Base-by-base conservation (phyloP, 2,888 invertebrate genomes). In the Ormyrus labotus region DNA sequence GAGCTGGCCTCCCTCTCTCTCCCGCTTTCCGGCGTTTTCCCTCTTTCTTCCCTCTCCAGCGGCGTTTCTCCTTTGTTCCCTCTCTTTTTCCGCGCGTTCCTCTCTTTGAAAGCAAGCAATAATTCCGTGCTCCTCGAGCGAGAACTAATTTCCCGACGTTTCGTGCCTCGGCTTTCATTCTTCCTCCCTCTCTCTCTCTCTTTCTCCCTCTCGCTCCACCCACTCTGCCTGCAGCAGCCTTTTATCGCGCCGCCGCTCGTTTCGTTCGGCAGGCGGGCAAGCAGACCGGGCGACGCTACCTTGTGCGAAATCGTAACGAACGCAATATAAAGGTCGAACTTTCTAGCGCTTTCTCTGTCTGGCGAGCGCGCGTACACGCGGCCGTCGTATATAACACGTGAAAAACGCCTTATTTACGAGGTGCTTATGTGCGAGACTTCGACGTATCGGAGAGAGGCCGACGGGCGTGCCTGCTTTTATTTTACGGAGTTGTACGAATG, bases 131-230 rank as follows among this genome's bases (percentile, higher is more conserved):
- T 85, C 83, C 83, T 85, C 84, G 84, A 84, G 82, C 84, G 83
- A 85, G 86, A 88, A 87, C 85, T 88, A 88, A 88, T 88, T 88
- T 87, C 85, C 84, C 57, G 76, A n/a, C 70, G 60, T 80, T 80
- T 76, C 64, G 48, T 79, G 57, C 51, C 71, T 63, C 75, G 68
- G 73, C 48, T 69, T 72, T 79, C 71, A 48, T 47, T 72, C 55
- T 58, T 64, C 70, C 65, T 58, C 71, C 47, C 74, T 58, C 61
- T n/a, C 8, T 34, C 34, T 19, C 1, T 74, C 9, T n/a, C n/a
- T 51, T 55, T 47, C 34, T n/a, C 51, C n/a, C 72, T 51, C 11
- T 60, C 79, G 80, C 80, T 34, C 34, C 34, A 34, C 34, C 34
- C 34, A 34, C 34, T 34, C 34, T 34, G 34, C 34, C 34, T 34